phyloP scores from a whole-genome alignment of 2,888 invertebrate species.

The Podabrus alpinus region DNA sequence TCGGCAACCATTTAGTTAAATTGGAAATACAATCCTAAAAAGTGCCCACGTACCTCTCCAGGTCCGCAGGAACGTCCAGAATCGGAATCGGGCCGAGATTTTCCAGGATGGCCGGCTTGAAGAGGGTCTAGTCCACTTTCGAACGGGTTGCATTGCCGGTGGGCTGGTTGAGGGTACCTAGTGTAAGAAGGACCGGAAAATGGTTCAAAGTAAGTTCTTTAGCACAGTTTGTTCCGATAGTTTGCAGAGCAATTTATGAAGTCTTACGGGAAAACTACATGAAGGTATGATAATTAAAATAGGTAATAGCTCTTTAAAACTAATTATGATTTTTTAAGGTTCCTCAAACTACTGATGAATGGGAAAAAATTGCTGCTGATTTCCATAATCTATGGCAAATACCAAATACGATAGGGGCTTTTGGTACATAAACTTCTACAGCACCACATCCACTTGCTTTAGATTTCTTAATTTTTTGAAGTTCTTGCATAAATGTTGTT shows the following conservation, averaged over 20 bases:
- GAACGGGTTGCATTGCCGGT: too few species aligned
- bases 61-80: too few species aligned
- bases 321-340: neutral
- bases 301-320: neutral
- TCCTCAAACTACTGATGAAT: neutral
- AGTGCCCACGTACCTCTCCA: too few species aligned
- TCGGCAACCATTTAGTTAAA: too few species aligned
- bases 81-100: too few species aligned
- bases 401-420: neutral
- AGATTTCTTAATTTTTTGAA: neutral
- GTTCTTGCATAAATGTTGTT: neutral
- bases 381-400: neutral
- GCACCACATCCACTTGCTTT: neutral
- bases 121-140: too few species aligned
- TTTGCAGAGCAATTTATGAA: conserved; percentile 6
- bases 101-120: too few species aligned
- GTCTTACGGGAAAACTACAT: neutral
- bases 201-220: too few species aligned
- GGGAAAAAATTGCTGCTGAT: neutral
- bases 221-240: conserved; percentile 9
- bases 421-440: neutral
- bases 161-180: too few species aligned
- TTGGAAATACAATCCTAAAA: too few species aligned
- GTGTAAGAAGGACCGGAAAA: too few species aligned
- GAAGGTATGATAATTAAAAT: neutral